Base-by-base conservation (phyloP, 1,140 invertebrate genomes). In the Zaprionus tsacasi region DNA sequence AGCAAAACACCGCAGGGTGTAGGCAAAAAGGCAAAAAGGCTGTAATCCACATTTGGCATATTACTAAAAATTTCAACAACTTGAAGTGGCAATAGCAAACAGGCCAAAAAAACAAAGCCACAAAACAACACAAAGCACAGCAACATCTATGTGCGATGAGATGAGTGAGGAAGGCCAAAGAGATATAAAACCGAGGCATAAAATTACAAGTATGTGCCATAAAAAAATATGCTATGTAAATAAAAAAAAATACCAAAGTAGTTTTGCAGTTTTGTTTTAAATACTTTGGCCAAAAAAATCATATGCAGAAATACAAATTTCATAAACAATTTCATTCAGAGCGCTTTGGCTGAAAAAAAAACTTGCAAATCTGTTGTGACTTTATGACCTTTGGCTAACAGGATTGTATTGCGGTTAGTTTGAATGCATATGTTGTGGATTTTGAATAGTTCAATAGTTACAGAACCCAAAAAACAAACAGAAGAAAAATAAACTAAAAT, bases 171-270 rank as follows among this genome's bases (percentile, higher is more conserved):
- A 69, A 69, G 57, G 65, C 57, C 71, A 77, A 64, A 81, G 50
- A 77, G 57, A 74, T 58, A 82, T 72, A 72, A 76, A 75, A 63
- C 54, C 54, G 43, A 85, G 77, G 57, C 71, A 81, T 71, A 75
- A 78, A 81, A 75, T 56, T 83, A 48, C 57, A 64, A 64, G 61
- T 73, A 60, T 21, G 11, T 38, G 6, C 54, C 15, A 70, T 63
- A 59, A 63, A 45, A 70, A 65, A 21, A 54, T 57, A 40, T 65
- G 40, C 6, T 48, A 30, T 64, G 45, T 64, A 50, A 63, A 59
- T 64, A 64, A 59, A 73, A 58, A 35, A 56, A 21, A 35, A 50
- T 17, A 40, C n/a, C 52, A 27, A 69, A 71, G 54, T 72, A 67
- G 70, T 72, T 67, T 40, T 67, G 43, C 13, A 50, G 13, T 59